Evolutionary conservation across 2,113 vertebrate species (phyloP), one percentile per base, ranked within the genome.

Genomic region (Sialia sialis): DNA sequence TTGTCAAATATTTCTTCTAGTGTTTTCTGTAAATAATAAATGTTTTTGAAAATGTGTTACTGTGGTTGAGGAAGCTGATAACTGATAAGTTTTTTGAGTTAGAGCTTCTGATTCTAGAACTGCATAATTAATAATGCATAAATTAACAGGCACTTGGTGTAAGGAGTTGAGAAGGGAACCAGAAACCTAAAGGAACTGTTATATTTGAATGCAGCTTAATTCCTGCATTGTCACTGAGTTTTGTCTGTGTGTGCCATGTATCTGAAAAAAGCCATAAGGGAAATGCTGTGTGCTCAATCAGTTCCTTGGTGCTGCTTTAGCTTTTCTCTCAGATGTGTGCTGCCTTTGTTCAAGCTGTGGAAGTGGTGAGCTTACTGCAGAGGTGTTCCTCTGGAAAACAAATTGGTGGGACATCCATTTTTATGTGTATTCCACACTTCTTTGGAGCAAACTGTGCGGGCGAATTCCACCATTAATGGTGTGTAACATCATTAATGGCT

Each of bases 401-500:
- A 25, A 60, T 74, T 10, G 5, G 29, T 4, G 4, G 34, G 52
- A 29, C 58, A 77, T 77, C 55, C 25, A 14, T 95, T 96, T 97
- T 88, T 93, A 69, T 70, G 63, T 73, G 23, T 72, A 48, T 91
- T 92, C 69, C 41, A 23, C 32, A 60, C 68, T 89, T 15, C 73
- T 93, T 49, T 60, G 74, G 68, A 81, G 36, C 70, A 91, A 93
- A 95, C 92, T 83, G 86, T 75, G 84, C 44, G 13, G 72, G n/a
- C 1, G 0, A 93, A 93, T 94, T 96, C 92, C 86, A 84, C 52
- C 75, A 58, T 60, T 87, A 96, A 95, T 96, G 82, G 75, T 78
- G 80, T 95, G 86, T 92, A 91, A 73, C 94, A 52, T 95, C 74
- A 73, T 87, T 91, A 94, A 73, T 81, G 23, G 51, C 58, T 94